Evolutionary conservation across 1,140 invertebrate species (phyloP).

Genomic region (Sarcophaga bullata): DNA sequence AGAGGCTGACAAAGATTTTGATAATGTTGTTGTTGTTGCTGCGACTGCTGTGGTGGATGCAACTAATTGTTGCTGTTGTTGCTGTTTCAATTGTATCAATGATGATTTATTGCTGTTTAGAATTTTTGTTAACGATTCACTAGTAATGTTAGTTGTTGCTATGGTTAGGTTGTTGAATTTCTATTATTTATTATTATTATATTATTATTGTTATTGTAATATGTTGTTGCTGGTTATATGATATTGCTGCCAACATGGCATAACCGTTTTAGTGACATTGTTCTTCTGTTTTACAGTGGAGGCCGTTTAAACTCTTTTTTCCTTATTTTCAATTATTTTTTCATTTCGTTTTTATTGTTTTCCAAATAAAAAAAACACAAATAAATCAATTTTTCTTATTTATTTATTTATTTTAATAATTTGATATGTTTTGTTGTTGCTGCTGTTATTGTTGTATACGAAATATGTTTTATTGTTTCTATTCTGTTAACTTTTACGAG

Average conservation of each 20-base stretch:
- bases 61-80: conserved; percentile 37
- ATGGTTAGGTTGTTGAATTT: conserved; percentile 24
- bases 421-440: conserved; percentile 25
- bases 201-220: not conserved
- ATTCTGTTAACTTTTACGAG: conserved; percentile 14
- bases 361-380: not conserved
- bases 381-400: conserved; percentile 14
- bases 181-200: conserved; percentile 5
- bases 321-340: conserved; percentile 17
- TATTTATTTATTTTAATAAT: not conserved
- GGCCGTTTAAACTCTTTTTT: not conserved
- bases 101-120: conserved; percentile 5
- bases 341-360: conserved; percentile 10
- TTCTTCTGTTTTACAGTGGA: not conserved
- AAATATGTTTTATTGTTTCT: not conserved
- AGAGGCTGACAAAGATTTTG: conserved; percentile 4
- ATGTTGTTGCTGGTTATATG: conserved; percentile 48
- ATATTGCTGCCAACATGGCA: conserved; percentile 59
- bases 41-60: no score
- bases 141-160: not conserved
- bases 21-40: no score
- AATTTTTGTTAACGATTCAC: not conserved
- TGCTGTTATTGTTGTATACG: not conserved
- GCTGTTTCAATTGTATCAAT: conserved; percentile 31
- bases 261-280: conserved; percentile 62